Evolutionary conservation across 2,113 vertebrate species (phyloP).

Genomic region (Piprites chloris): DNA sequence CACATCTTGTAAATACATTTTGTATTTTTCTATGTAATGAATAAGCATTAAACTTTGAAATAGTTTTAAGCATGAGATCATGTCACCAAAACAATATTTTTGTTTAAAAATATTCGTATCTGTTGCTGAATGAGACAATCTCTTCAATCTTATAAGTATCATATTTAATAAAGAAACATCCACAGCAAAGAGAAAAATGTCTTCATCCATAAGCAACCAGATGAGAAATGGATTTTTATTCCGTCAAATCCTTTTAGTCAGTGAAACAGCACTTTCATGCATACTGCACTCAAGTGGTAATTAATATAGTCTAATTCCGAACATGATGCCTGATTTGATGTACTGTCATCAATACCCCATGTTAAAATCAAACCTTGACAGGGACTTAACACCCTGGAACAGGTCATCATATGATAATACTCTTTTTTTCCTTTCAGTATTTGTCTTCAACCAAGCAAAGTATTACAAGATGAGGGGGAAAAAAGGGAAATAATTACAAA

Average conservation of each 20-base stretch:
- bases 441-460: slow-evolving; percentile 85
- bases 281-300: slow-evolving; percentile 78
- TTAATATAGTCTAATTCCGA: slow-evolving; percentile 83
- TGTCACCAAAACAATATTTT: slow-evolving; percentile 70
- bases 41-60: slow-evolving; percentile 48
- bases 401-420: slow-evolving; percentile 85
- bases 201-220: slow-evolving; percentile 78
- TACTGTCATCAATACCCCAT: slow-evolving; percentile 81
- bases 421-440: slow-evolving; percentile 81
- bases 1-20: not conserved
- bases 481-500: slow-evolving; percentile 89
- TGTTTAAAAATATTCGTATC: slow-evolving; percentile 70
- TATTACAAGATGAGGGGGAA: slow-evolving; percentile 76
- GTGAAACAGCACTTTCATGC: slow-evolving; percentile 79
- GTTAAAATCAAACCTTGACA: slow-evolving; percentile 85
- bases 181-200: slow-evolving; percentile 72
- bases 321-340: slow-evolving; percentile 84
- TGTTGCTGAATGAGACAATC: slow-evolving; percentile 66
- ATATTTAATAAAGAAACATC: slow-evolving; percentile 79
- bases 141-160: slow-evolving; percentile 78
- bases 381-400: slow-evolving; percentile 86
- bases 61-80: slow-evolving; percentile 11
- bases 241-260: slow-evolving; percentile 80
- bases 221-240: slow-evolving; percentile 83
- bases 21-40: not conserved